Conservation (phyloP, 1,140 invertebrate species). For the Drosophila subpulchrella region DNA sequence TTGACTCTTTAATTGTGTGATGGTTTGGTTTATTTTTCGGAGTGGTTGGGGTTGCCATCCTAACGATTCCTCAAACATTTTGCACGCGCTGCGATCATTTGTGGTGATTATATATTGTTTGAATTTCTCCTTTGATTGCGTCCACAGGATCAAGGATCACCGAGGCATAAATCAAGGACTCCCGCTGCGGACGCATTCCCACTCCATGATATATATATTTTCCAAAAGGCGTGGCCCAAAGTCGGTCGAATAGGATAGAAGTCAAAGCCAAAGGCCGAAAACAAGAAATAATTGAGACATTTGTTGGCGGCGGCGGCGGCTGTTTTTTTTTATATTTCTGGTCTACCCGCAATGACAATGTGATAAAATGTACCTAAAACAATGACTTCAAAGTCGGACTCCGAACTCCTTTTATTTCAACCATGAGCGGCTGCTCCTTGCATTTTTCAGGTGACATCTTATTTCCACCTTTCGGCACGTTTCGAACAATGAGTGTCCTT, state of each 20-base stretch:
- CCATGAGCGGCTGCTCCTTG: conserved; percentile 28
- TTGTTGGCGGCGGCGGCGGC: conserved; percentile 41
- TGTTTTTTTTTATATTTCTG: conserved; percentile 40
- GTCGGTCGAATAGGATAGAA: conserved; percentile 35
- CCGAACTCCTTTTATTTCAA: conserved; percentile 27
- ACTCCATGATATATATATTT: conserved; percentile 25
- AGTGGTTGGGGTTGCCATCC: conserved; percentile 9
- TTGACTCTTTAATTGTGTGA: conserved; percentile 33
- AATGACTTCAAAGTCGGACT: conserved; percentile 65
- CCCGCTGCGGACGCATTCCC: conserved; percentile 53
- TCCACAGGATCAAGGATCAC: conserved; percentile 65
- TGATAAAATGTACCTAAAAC: conserved; percentile 71
- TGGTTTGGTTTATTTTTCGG: not conserved
- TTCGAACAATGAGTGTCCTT: conserved; percentile 54
- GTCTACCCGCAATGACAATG: conserved; percentile 65
- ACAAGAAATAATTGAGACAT: conserved; percentile 67
- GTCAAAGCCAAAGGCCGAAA: conserved; percentile 38
- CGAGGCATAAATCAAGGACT: conserved; percentile 76
- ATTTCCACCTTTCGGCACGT: conserved; percentile 72
- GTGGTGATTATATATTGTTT: conserved; percentile 62
- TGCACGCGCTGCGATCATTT: conserved; percentile 70
- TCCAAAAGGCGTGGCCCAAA: conserved; percentile 45
- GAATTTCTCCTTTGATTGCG: conserved; percentile 56
- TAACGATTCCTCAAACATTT: conserved; percentile 59
- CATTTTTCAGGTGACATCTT: conserved; percentile 74